Conservation (phyloP, 2,797 vertebrate genomes). For the Hypotaenidia okinawae region DNA sequence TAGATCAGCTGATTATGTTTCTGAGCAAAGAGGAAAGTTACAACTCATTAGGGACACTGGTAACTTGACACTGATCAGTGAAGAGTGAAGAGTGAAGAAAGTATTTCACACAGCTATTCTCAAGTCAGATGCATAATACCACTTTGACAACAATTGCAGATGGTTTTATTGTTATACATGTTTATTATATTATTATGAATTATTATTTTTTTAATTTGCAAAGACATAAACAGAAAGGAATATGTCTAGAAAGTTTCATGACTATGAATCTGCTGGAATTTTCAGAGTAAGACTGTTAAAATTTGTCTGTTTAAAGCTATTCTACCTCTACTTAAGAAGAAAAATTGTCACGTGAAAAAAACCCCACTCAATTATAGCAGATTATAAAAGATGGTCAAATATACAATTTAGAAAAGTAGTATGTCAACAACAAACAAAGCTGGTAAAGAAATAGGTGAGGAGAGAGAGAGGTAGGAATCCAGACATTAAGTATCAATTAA, state of each 20-base stretch:
- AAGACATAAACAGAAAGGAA: not conserved
- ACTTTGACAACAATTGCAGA: not conserved
- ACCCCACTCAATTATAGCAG: not conserved
- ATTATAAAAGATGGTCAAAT: not conserved
- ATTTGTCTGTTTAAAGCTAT: not conserved
- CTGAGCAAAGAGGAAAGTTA: not conserved
- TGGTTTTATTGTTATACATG: not conserved
- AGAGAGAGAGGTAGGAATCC: fast-evolving
- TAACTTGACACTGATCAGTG: not conserved
- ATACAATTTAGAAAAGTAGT: not conserved
- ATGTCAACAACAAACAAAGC: not conserved
- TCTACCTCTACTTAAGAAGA: not conserved
- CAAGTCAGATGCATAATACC: not conserved
- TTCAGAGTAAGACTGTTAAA: not conserved
- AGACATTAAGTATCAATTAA: not conserved
- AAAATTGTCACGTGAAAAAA: not conserved
- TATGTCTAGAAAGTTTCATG: not conserved
- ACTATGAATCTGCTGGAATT: not conserved
- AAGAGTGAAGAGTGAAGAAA: not conserved
- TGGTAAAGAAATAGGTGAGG: not conserved
- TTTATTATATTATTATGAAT: not conserved
- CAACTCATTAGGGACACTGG: not conserved
- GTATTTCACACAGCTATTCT: not conserved
- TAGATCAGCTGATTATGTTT: not conserved
- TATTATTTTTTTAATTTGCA: not conserved